These are phyloP conservation scores for Nannobrachium achirus DNA, from an alignment of 2,113 vertebrate genomes.

Conservation along the genomic window DNA sequence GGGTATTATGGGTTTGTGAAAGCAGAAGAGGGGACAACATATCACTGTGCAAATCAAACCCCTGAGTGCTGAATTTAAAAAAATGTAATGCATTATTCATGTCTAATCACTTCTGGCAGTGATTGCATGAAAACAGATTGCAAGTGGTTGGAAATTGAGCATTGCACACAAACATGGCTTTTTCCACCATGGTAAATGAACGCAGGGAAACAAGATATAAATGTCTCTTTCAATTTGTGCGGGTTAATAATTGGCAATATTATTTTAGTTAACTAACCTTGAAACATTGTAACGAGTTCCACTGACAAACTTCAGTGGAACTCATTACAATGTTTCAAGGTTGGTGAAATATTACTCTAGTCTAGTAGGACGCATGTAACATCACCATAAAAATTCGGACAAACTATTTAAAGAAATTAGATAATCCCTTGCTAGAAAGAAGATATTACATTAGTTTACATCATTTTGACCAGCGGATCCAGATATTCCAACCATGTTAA, in stretches of 20 bases:
- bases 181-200: constrained; percentile 12
- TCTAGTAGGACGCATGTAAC: background rate
- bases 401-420: background rate
- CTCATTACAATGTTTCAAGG: too few species aligned
- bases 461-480: too few species aligned
- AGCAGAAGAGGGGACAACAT: constrained; percentile 51
- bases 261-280: too few species aligned
- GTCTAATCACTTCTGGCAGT: constrained; percentile 67
- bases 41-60: constrained; percentile 63
- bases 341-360: too few species aligned
- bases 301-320: too few species aligned
- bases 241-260: constrained; percentile 1
- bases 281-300: too few species aligned
- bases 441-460: too few species aligned
- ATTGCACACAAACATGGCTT: constrained; percentile 30
- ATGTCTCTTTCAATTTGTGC: constrained; percentile 35
- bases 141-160: constrained; percentile 49
- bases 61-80: constrained; percentile 61
- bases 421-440: background rate
- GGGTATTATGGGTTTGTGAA: constrained; percentile 35
- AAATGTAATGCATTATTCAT: constrained; percentile 72
- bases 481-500: too few species aligned
- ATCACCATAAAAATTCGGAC: background rate
- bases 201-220: constrained; percentile 50
- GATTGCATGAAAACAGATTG: constrained; percentile 63